These are phyloP conservation scores for Poecile atricapillus DNA, from an alignment of 2,113 vertebrate genomes.

Conservation along the genomic window DNA sequence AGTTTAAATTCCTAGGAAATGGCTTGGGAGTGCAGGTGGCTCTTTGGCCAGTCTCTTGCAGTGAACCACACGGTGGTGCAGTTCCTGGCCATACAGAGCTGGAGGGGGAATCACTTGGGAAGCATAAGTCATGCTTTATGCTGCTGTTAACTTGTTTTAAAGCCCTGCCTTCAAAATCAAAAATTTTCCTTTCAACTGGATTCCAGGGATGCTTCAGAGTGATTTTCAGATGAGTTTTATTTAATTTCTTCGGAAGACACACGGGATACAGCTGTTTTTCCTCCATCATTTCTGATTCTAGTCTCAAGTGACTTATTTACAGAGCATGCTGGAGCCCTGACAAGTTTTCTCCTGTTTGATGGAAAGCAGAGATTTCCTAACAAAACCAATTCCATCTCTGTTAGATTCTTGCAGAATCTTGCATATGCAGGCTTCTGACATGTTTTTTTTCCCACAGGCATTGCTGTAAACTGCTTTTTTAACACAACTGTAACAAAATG, in stretches of 20 bases:
- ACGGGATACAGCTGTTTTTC: neutral
- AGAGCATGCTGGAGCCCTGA: neutral
- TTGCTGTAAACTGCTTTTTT: neutral
- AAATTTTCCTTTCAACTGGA: neutral
- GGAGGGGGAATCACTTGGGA: neutral
- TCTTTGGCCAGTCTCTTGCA: neutral
- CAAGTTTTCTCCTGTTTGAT: neutral
- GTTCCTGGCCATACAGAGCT: neutral
- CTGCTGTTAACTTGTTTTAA: neutral
- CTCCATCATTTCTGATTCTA: neutral
- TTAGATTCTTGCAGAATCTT: neutral
- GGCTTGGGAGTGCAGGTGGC: neutral
- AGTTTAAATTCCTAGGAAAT: neutral
- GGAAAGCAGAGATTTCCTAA: neutral
- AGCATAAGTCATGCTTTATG: neutral
- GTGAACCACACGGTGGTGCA: neutral
- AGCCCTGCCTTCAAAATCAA: neutral
- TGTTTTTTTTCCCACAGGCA: rapidly evolving
- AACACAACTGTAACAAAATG: neutral
- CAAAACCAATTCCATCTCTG: neutral
- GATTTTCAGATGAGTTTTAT: neutral
- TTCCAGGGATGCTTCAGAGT: neutral
- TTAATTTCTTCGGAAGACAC: neutral
- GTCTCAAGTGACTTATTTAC: neutral
- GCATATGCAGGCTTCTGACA: neutral